Conservation (phyloP, 2,888 invertebrate genomes). For the Eutolmus rufibarbis region DNA sequence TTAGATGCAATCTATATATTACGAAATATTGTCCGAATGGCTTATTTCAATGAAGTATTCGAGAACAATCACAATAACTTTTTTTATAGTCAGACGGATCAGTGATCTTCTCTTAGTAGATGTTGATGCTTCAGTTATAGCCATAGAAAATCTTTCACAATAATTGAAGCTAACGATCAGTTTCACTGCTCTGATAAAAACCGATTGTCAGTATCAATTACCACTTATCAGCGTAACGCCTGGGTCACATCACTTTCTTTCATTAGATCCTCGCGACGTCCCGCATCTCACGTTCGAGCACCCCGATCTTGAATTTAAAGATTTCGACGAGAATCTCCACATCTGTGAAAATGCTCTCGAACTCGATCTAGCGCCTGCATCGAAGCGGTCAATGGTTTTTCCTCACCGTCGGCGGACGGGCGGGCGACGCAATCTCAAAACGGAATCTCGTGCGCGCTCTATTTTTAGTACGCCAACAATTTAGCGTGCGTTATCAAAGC, state of each 20-base stretch:
- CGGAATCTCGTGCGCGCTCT: slow-evolving; percentile 28
- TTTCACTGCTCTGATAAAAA: not conserved
- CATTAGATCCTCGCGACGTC: not conserved
- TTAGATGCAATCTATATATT: not conserved
- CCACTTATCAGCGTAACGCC: not conserved
- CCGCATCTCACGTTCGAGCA: not conserved
- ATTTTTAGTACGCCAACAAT: slow-evolving; percentile 21
- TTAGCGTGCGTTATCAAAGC: slow-evolving; percentile 32
- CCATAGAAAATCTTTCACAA: not conserved
- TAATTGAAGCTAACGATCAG: not conserved
- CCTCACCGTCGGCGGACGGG: not conserved
- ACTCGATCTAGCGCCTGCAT: not conserved
- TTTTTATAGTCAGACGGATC: not conserved
- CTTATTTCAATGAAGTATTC: no score
- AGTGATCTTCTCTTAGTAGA: not conserved
- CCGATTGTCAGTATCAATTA: not conserved
- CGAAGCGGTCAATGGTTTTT: not conserved
- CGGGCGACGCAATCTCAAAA: not conserved
- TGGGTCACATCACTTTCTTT: not conserved
- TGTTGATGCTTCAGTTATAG: not conserved
- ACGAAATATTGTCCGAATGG: not conserved
- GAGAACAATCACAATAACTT: not conserved
- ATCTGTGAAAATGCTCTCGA: not conserved
- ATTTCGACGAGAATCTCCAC: not conserved
- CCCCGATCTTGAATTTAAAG: not conserved